Evolutionary conservation across 2,113 vertebrate genomes (phyloP).

Genomic region (Pelobates fuscus): DNA sequence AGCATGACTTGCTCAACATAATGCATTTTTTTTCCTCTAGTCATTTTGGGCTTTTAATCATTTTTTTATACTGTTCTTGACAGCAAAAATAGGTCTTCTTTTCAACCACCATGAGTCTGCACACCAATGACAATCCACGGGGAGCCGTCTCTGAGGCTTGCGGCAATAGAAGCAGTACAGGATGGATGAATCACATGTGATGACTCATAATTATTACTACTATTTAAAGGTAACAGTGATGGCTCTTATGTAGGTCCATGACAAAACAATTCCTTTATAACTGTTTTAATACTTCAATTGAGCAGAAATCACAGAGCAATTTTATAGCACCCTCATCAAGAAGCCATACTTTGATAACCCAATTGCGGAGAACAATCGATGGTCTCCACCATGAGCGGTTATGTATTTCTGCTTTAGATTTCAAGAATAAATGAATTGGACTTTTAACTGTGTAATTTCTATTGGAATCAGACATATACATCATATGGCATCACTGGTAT

Average conservation of each 20-base stretch:
- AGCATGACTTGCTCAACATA: no score
- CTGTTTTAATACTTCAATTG: conserved; percentile 2
- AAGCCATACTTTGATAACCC: neutral
- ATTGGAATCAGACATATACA: neutral
- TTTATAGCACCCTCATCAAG: neutral
- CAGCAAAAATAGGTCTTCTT: neutral
- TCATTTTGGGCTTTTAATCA: neutral
- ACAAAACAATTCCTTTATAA: neutral
- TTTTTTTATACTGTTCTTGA: neutral
- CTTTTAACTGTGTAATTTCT: neutral
- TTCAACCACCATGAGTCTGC: neutral
- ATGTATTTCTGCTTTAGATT: neutral
- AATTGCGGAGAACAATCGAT: conserved; percentile 1
- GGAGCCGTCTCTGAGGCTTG: neutral
- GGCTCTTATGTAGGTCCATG: neutral
- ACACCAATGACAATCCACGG: neutral
- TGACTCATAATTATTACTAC: conserved; percentile 35
- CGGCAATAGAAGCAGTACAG: neutral
- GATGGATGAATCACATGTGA: conserved; percentile 22
- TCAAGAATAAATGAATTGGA: neutral
- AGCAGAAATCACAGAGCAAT: neutral
- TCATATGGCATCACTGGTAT: neutral
- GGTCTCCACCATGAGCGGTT: neutral
- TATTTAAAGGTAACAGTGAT: conserved; percentile 20
- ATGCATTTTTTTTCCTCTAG: no score